These are phyloP conservation scores for Heteractis magnifica DNA, from an alignment of 92 coral and sea anemone genomes.

Conservation along the genomic window DNA sequence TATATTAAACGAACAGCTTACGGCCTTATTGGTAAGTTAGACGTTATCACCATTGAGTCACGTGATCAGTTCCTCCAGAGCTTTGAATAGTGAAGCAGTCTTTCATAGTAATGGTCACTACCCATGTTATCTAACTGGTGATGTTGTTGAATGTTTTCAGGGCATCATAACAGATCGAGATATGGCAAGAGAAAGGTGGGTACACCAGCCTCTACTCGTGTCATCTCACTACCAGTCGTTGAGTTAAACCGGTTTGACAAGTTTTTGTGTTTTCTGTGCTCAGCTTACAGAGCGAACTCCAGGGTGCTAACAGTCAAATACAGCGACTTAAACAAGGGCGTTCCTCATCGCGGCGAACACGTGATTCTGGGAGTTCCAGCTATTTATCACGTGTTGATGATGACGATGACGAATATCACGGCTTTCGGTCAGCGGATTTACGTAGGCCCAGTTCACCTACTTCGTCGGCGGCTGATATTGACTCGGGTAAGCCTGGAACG, in stretches of 20 bases:
- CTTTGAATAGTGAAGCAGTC: neutral
- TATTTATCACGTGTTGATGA: constrained; percentile 57
- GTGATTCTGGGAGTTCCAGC: constrained; percentile 64
- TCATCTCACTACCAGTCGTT: no score
- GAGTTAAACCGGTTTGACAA: neutral
- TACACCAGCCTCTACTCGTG: neutral
- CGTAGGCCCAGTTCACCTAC: constrained; percentile 90
- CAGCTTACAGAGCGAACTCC: constrained; percentile 92
- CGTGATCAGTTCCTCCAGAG: neutral
- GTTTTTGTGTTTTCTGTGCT: neutral
- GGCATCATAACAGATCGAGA: constrained; percentile 91
- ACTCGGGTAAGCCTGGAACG: constrained; percentile 71
- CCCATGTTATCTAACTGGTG: neutral
- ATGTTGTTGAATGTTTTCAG: constrained; percentile 32
- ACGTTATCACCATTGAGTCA: neutral
- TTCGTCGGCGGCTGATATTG: constrained; percentile 73
- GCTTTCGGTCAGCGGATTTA: constrained; percentile 67
- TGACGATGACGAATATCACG: constrained; percentile 33
- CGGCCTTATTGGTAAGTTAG: constrained; percentile 82
- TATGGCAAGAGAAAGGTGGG: constrained; percentile 92
- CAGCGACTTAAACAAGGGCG: constrained; percentile 95
- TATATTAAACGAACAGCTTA: constrained; percentile 91
- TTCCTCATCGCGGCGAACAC: constrained; percentile 72
- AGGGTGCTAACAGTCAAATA: constrained; percentile 90
- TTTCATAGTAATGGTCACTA: neutral